Base-by-base conservation (phyloP, 2,113 vertebrate species). In the Syngnathoides biaculeatus region DNA sequence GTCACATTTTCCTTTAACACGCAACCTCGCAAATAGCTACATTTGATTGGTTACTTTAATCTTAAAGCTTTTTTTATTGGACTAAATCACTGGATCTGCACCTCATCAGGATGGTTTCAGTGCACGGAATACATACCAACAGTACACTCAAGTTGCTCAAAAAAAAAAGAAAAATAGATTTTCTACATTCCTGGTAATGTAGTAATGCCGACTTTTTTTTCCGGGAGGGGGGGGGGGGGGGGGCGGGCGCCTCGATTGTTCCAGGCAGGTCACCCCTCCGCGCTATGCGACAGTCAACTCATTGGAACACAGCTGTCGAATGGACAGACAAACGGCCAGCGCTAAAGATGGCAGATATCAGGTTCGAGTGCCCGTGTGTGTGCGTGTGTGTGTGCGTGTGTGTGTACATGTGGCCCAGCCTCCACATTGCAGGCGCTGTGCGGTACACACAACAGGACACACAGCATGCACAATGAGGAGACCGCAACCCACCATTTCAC, bases 391-490 rank as follows among this genome's bases (percentile, higher is more conserved):
- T 48, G n/a, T n/a, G n/a, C n/a, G 35, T 61, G 27, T 11, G 45
- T 45, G 17, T 19, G 9, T 48, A 40, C 1, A 63, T 10, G 64
- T 30, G 72, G 30, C 68, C 69, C 72, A 45, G 71, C 86, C 83
- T 89, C 89, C 89, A 90, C 89, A 90, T 90, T 90, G 89, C 89
- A 89, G 84, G 87, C 89, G 87, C 89, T 90, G 89, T 90, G 89
- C 66, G 89, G 35, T 68, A 52, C 61, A 72, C 48, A 70, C 62
- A 73, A 68, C 52, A 56, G 80, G 27, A 87, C 88, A 90, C 89
- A 90, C 88, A 90, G 88, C 88, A 90, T 90, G 88, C 88, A 89
- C 88, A 90, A 90, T 90, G 88, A 90, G 88, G 88, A 90, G 64
- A 68, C 80, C 62, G 38, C 9, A 5, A 69, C 75, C 60, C 80